Base-by-base conservation (phyloP, 2,113 vertebrate species). In the Colossoma macropomum region DNA sequence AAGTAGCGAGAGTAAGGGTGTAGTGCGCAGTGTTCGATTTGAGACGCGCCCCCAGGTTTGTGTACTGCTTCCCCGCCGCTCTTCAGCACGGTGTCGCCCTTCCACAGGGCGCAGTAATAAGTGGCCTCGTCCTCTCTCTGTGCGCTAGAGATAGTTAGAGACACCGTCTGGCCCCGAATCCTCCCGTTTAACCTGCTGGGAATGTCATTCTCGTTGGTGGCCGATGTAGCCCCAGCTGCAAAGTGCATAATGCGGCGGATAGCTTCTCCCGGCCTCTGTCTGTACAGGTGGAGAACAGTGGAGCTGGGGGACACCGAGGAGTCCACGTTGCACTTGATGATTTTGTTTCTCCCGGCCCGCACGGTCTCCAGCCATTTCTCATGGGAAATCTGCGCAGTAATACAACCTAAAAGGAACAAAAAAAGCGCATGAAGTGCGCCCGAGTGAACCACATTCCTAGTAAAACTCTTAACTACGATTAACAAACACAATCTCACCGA, bases 61-160 rank as follows among this genome's bases (percentile, higher is more conserved):
- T 82, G 80, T 38, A 11, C 41, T 1, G 76, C 50, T 63, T 48
- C 50, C 7, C 23, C 74, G 15, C 34, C 2, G 3, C 1, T 16
- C 11, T 63, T 1, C 60, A 34, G 62, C 69, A 71, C 81, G 23
- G 85, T 83, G 73, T 68, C 28, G 6, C 28, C 84, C n/a, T n/a
- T 56, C 38, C 38, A 83, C 16, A 75, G 2, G 21, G 85, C 80
- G 17, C 85, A 86, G 76, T 63, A 86, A 50, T 83, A 86, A 2
- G n/a, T 59, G 10, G 27, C 76, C 3, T 1, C 38, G 27, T 86
- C 80, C 0, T 19, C 30, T 0, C 1, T 4, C 0, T 0, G 1
- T 19, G n/a, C 0, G 2, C 1, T 7, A 1, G 69, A 4, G 59
- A 86, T 75, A 4, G 80, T 86, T 16, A 86, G 38, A 4, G 52